Evolutionary conservation across 2,888 invertebrate species (phyloP).

Genomic region (Acanthoscelides obtectus): DNA sequence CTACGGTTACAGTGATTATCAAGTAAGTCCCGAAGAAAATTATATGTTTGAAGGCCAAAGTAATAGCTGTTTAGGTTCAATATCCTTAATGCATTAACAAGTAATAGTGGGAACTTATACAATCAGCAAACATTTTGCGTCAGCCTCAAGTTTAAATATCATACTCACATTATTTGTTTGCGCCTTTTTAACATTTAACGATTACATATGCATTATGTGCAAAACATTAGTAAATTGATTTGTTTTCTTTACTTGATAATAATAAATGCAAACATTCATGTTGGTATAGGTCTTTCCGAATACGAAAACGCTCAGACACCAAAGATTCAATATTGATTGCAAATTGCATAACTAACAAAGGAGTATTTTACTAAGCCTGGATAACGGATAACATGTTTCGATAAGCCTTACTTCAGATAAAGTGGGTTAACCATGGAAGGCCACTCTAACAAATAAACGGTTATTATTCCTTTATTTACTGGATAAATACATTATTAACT

Average conservation of each 20-base stretch:
- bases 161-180: neutral
- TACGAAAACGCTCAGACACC: no score
- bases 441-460: no score
- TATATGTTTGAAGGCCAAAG: neutral
- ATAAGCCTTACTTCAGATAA: no score
- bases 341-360: no score
- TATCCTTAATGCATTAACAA: neutral
- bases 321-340: no score
- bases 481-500: no score
- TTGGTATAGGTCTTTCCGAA: neutral
- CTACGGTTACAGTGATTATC: no score
- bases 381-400: no score
- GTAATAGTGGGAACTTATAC: neutral
- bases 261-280: neutral
- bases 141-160: neutral
- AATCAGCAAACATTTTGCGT: neutral
- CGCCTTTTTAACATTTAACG: neutral
- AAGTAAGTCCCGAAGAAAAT: no score
- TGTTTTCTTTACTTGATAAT: neutral
- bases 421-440: no score
- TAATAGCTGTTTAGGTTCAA: neutral
- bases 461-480: no score
- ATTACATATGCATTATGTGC: neutral
- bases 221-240: neutral
- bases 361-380: no score